phyloP scores from a whole-genome alignment of 2,888 invertebrate genomes.

The Lithophane semibrunnea region DNA sequence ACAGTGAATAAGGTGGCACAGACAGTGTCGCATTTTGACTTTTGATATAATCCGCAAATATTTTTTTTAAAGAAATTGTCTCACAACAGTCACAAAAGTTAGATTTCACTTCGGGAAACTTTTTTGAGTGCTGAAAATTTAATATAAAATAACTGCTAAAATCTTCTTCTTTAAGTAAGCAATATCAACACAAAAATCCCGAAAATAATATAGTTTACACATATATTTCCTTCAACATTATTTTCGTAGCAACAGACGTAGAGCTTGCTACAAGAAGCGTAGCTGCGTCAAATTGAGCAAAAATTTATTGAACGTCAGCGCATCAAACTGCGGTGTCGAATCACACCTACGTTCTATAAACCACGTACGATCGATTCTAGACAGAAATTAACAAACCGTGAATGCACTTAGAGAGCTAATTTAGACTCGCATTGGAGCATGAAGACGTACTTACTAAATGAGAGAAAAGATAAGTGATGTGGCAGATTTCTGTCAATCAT shows the following conservation, averaged over 20 bases:
- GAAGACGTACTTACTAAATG: too few species aligned
- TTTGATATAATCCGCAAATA: neutral
- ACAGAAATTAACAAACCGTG: conserved; percentile 18
- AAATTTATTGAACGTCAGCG: conserved; percentile 37
- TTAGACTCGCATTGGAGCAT: neutral
- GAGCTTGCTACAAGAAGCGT: conserved; percentile 22
- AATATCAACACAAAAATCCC: neutral
- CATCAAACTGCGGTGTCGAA: conserved; percentile 9
- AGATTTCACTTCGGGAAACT: neutral
- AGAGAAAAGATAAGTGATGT: too few species aligned
- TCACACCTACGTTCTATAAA: neutral
- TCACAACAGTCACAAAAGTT: neutral
- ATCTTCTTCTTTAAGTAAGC: neutral
- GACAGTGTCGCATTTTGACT: neutral
- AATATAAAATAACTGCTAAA: neutral
- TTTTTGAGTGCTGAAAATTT: neutral
- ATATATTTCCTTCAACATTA: neutral
- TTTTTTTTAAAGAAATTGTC: neutral
- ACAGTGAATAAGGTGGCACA: conserved; percentile 9
- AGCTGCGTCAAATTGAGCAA: conserved; percentile 19
- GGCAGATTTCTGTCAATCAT: neutral
- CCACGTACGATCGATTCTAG: neutral
- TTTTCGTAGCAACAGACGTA: conserved; percentile 6
- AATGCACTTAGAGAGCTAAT: neutral
- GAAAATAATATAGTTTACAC: too few species aligned